Conservation (phyloP, 1,140 invertebrate species). For the Monochamus saltuarius region DNA sequence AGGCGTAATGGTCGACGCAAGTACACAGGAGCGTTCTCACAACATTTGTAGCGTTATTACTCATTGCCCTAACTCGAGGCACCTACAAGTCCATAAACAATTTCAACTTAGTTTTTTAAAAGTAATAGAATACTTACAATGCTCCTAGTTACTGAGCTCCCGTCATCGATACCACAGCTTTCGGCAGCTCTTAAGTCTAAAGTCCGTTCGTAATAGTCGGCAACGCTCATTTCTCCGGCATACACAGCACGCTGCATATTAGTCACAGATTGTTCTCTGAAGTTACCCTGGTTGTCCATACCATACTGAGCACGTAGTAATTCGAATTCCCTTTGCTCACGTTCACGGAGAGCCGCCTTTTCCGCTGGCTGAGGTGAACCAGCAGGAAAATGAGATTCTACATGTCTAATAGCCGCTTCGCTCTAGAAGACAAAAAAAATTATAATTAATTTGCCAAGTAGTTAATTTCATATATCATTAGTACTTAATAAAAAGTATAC, state of each 20-base stretch:
- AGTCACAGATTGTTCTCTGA: conserved; percentile 74
- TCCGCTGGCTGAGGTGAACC: conserved; percentile 54
- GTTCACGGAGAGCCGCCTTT: conserved; percentile 67
- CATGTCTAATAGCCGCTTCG: conserved; percentile 53
- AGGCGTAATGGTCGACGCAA: conserved; percentile 81
- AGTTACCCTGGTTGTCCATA: conserved; percentile 75
- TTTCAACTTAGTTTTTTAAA: background rate
- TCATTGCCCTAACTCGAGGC: conserved; percentile 68
- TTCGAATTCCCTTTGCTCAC: conserved; percentile 80
- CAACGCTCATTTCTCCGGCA: conserved; percentile 79
- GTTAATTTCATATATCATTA: background rate
- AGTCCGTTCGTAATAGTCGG: conserved; percentile 82
- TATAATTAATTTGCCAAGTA: background rate
- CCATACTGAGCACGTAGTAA: conserved; percentile 81
- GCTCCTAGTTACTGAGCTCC: conserved; percentile 69
- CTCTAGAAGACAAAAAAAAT: conserved; percentile 37
- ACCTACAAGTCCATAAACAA: conserved; percentile 57
- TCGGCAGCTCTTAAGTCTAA: conserved; percentile 73
- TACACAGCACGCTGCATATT: conserved; percentile 83
- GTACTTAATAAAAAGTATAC: too few relatives aligned
- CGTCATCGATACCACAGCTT: conserved; percentile 78
- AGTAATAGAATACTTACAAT: conserved; percentile 37
- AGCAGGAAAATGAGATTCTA: conserved; percentile 50
- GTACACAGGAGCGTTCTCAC: conserved; percentile 72
- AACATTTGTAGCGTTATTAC: conserved; percentile 67